Evolutionary conservation across 2,797 vertebrate species (phyloP).

Genomic region (Anguilla anguilla): DNA sequence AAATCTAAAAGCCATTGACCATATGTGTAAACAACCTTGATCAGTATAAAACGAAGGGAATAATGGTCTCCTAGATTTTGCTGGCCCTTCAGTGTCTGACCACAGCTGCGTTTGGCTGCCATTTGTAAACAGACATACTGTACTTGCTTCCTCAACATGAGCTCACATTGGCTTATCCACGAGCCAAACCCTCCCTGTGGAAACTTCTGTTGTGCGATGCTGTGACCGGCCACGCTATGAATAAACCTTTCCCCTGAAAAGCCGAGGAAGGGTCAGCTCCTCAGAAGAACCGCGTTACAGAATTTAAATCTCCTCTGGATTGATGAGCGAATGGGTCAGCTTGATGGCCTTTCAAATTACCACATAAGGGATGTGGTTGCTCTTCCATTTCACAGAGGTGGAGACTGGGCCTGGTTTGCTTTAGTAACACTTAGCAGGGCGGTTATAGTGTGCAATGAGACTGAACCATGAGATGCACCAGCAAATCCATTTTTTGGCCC

Average conservation of each 20-base stretch:
- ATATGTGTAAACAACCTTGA: not conserved
- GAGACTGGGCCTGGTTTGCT: slow-evolving; percentile 2
- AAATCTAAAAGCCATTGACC: not conserved
- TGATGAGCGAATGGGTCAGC: slow-evolving; percentile 25
- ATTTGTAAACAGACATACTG: slow-evolving; percentile 4
- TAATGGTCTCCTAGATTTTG: not conserved
- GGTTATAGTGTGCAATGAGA: not conserved
- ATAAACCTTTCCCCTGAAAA: not conserved
- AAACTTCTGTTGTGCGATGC: not conserved
- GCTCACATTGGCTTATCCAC: not conserved
- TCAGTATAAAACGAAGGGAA: not conserved
- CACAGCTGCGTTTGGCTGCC: not conserved
- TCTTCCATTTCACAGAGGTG: not conserved
- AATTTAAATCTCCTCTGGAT: not conserved
- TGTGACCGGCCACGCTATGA: not conserved
- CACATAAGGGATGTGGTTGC: slow-evolving; percentile 9
- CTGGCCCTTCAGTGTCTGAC: not conserved
- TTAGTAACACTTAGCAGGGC: slow-evolving; percentile 16
- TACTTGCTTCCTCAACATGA: not conserved
- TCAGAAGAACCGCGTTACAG: not conserved
- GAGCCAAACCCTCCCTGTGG: not conserved
- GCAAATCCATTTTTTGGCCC: not conserved
- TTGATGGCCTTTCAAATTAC: slow-evolving; percentile 26
- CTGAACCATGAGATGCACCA: too few relatives aligned
- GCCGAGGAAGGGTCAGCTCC: not conserved